Evolutionary conservation across 2,113 vertebrate species (phyloP).

Genomic region (Deroptyus accipitrinus): DNA sequence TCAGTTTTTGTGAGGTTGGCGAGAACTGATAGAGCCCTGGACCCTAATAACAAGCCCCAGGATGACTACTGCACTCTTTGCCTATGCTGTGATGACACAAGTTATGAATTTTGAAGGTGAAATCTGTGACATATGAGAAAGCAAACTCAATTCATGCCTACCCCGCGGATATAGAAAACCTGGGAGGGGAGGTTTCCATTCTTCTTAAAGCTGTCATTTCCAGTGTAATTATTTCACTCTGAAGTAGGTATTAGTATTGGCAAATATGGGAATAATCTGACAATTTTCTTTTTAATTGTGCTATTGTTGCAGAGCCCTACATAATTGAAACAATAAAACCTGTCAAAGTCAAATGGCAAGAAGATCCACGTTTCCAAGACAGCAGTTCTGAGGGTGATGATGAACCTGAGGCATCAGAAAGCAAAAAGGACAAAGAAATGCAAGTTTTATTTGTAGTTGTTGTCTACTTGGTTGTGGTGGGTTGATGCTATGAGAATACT

Average conservation of each 20-base stretch:
- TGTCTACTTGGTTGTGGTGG: background rate
- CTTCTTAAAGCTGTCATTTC: background rate
- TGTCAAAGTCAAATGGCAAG: constrained; percentile 80
- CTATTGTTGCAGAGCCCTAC: constrained; percentile 74
- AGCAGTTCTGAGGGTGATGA: constrained; percentile 88
- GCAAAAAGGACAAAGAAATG: constrained; percentile 52
- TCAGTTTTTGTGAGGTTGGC: background rate
- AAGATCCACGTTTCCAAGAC: constrained; percentile 83
- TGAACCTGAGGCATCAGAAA: constrained; percentile 42
- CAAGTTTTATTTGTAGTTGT: constrained; percentile 42
- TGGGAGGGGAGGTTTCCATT: background rate
- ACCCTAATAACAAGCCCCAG: background rate
- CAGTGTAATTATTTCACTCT: background rate
- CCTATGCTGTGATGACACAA: background rate
- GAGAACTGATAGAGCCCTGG: background rate
- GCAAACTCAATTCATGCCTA: background rate
- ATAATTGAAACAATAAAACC: constrained; percentile 72
- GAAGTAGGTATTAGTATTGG: background rate
- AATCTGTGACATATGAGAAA: background rate
- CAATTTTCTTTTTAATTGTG: background rate
- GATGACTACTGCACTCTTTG: background rate
- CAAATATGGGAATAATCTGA: background rate
- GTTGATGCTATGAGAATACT: background rate
- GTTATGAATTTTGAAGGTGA: background rate
- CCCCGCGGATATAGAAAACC: background rate